phyloP scores from a whole-genome alignment of 2,797 vertebrate genomes.

The Oreortyx pictus region DNA sequence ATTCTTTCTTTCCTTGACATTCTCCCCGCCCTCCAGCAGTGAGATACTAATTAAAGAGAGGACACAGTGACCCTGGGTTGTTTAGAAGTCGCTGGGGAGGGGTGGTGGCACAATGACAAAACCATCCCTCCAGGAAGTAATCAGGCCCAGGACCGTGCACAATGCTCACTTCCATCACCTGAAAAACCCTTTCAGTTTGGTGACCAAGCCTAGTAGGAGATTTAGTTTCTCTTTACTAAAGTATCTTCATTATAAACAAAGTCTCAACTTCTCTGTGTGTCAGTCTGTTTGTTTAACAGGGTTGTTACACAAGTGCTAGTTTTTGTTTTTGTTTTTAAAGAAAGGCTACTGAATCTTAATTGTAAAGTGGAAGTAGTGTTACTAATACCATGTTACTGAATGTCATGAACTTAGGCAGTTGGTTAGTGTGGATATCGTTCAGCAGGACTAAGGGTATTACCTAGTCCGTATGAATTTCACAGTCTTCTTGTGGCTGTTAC shows the following conservation, averaged over 20 bases:
- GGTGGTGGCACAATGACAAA: constrained; percentile 65
- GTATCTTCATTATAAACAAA: constrained; percentile 23
- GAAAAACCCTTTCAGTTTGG: constrained; percentile 60
- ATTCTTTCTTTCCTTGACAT: constrained; percentile 76
- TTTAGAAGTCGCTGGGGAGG: constrained; percentile 77
- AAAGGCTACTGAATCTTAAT: not conserved
- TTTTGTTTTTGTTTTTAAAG: not conserved
- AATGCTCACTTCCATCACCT: constrained; percentile 58
- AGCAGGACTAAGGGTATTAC: constrained; percentile 2
- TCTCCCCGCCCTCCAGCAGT: constrained; percentile 74
- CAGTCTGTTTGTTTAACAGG: not conserved
- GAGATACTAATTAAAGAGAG: constrained; percentile 82
- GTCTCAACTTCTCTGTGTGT: not conserved
- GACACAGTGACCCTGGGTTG: constrained; percentile 74
- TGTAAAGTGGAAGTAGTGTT: constrained; percentile 13
- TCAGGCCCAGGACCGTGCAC: constrained; percentile 56
- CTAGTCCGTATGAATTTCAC: not conserved
- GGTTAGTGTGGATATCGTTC: not conserved
- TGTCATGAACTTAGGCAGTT: not conserved
- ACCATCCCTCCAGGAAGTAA: constrained; percentile 73
- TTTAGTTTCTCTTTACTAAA: constrained; percentile 54
- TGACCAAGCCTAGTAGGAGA: constrained; percentile 31
- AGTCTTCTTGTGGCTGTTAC: constrained; percentile 8
- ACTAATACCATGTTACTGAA: not conserved
- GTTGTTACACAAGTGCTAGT: not conserved